Evolutionary conservation across 2,113 vertebrate genomes (phyloP).

Genomic region (Myiozetetes cayanensis): DNA sequence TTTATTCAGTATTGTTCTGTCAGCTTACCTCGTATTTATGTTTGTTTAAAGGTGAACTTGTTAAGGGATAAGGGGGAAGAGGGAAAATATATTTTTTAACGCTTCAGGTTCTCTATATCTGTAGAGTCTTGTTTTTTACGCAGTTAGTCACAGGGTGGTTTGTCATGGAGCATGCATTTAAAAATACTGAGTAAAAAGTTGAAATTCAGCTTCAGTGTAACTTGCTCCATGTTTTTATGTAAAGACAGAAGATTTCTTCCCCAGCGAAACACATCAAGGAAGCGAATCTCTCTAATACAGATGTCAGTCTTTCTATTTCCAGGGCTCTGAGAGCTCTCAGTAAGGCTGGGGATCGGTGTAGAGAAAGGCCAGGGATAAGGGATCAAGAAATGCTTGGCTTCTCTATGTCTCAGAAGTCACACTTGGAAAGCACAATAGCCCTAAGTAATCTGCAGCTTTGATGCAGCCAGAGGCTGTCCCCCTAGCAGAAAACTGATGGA

Average conservation of each 20-base stretch:
- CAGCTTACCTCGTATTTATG: conserved; percentile 11
- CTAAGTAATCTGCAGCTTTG: neutral
- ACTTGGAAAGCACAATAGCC: conserved; percentile 22
- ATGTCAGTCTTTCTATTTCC: neutral
- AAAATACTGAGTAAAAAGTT: neutral
- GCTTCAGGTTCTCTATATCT: conserved; percentile 29
- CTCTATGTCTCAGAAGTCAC: neutral
- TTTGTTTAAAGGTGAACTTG: conserved; percentile 32
- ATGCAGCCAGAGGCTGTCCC: neutral
- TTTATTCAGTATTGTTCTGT: conserved; percentile 36
- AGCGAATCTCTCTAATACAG: neutral
- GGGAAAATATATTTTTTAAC: conserved; percentile 50
- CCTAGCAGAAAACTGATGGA: neutral
- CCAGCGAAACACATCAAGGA: neutral
- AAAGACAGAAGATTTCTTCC: neutral
- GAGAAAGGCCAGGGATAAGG: neutral
- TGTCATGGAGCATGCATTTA: conserved; percentile 4
- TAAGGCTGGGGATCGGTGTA: neutral
- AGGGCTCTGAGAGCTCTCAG: neutral
- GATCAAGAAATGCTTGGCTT: neutral
- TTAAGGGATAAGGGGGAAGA: conserved; percentile 16
- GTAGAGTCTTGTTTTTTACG: conserved; percentile 27
- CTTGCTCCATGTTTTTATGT: neutral
- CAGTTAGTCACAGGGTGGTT: conserved; percentile 11
- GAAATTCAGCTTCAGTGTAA: conserved; percentile 3